Evolutionary conservation across 2,113 vertebrate species (phyloP).

Genomic region (Piprites chloris): DNA sequence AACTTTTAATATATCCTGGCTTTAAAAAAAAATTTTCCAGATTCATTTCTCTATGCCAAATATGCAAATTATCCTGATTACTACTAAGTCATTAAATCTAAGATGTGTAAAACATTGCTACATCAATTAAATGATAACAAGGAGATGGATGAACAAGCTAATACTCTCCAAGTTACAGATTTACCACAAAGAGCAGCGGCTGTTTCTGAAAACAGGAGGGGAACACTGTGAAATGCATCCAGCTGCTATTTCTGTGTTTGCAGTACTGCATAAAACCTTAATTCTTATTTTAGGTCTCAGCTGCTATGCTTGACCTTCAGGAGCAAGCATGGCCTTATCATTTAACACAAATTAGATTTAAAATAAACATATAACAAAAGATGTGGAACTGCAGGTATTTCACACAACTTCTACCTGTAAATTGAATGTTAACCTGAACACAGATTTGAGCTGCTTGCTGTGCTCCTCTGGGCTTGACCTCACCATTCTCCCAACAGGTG

Average conservation of each 20-base stretch:
- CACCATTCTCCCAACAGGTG: neutral
- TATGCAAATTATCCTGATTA: neutral
- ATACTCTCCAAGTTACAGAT: neutral
- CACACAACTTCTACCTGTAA: neutral
- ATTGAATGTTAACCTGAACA: accelerated
- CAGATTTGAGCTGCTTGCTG: neutral
- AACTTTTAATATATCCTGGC: neutral
- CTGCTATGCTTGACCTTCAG: neutral
- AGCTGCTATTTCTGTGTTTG: neutral
- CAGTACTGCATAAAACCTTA: neutral
- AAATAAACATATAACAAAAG: accelerated
- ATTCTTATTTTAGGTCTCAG: neutral
- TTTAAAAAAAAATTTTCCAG: no score
- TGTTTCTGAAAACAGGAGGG: neutral
- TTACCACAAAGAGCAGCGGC: neutral
- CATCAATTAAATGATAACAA: neutral
- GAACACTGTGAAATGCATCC: neutral
- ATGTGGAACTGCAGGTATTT: neutral
- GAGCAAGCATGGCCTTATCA: neutral
- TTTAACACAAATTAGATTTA: accelerated
- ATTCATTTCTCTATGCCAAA: neutral
- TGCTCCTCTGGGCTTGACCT: neutral
- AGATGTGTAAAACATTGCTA: neutral
- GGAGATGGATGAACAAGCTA: neutral
- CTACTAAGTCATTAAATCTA: neutral